A percentile compares a stretch with the other conserved stretches of the same genome.
These are phyloP conservation scores for Choloepus hoffmanni DNA, from an alignment of 2,113 vertebrate species.

Conservation along the genomic window DNA sequence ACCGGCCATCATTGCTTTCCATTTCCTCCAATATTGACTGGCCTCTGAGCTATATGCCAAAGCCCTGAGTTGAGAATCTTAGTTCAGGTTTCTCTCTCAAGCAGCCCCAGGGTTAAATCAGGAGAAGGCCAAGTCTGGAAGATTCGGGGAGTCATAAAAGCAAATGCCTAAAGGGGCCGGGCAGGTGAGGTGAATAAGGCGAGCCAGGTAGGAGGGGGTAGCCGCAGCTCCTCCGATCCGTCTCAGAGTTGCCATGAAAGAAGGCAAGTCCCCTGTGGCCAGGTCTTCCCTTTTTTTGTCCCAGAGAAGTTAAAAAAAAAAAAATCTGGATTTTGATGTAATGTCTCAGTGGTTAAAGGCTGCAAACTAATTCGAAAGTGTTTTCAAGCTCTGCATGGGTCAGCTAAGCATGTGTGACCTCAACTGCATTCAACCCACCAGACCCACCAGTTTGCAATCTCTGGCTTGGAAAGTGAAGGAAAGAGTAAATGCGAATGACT, in stretches of 20 bases:
- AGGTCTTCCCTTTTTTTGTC: not conserved
- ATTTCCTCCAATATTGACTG: not conserved
- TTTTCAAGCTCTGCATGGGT: not conserved
- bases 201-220: not conserved
- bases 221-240: accelerated
- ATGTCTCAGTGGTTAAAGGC: accelerated
- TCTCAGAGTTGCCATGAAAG: not conserved
- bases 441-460: not conserved
- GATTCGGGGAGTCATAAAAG: no score
- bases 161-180: no score
- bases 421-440: not conserved
- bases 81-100: slow-evolving; percentile 40
- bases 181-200: no score
- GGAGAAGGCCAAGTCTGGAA: not conserved
- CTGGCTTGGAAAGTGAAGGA: not conserved
- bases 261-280: accelerated
- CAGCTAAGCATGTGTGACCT: not conserved
- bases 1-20: not conserved
- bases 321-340: not conserved
- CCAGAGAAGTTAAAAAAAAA: not conserved
- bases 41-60: not conserved
- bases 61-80: accelerated
- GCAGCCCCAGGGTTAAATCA: slow-evolving; percentile 13
- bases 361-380: not conserved
- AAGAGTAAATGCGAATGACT: no score